Conservation (phyloP, 2,797 vertebrate genomes). For the Sebastes iracundus region DNA sequence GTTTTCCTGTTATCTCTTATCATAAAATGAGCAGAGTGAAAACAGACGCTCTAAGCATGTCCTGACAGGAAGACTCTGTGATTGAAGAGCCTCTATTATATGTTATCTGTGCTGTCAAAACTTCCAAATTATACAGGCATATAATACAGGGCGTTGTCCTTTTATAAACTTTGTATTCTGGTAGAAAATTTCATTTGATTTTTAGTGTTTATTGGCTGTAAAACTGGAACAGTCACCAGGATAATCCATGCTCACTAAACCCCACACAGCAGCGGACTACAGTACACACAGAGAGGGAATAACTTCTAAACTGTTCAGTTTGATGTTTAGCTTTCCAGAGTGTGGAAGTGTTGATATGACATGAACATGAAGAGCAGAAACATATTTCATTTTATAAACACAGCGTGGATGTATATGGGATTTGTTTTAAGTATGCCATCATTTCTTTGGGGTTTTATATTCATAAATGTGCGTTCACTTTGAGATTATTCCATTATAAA, state of each 20-base stretch:
- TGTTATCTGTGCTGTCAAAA: background rate
- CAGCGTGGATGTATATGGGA: background rate
- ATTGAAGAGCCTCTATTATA: slow-evolving; percentile 8
- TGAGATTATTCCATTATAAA: too few species aligned
- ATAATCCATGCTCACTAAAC: slow-evolving; percentile 5
- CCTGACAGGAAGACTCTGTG: background rate
- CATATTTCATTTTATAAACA: background rate
- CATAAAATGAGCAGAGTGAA: background rate
- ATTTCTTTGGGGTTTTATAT: background rate
- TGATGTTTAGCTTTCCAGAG: background rate
- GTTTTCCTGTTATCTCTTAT: background rate
- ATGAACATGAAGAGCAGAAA: background rate
- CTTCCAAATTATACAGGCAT: background rate
- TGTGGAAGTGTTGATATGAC: background rate
- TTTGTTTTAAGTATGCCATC: background rate
- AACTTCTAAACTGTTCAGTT: background rate
- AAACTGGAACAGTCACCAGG: background rate
- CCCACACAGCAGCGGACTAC: background rate
- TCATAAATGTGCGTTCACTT: too few species aligned
- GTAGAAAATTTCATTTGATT: background rate
- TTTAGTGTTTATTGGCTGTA: background rate
- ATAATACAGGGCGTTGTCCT: background rate
- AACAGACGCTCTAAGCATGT: slow-evolving; percentile 15
- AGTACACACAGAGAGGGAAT: background rate
- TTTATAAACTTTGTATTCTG: background rate